Evolutionary conservation across 1,140 invertebrate species (phyloP).

Genomic region (Diprion similis): DNA sequence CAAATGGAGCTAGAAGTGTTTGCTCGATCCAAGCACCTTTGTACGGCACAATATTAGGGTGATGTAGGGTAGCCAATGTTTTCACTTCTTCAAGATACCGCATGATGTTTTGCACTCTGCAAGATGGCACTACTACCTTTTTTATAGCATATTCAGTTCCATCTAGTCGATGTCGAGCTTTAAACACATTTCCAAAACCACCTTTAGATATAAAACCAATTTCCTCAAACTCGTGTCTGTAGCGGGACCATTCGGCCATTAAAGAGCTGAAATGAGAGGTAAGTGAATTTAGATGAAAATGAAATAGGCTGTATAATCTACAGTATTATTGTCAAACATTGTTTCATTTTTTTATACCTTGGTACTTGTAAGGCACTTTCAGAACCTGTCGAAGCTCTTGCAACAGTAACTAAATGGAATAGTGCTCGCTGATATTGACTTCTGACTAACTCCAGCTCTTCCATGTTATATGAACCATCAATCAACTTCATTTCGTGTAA

Average conservation of each 20-base stretch:
- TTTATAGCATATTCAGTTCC: constrained; percentile 82
- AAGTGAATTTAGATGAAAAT: constrained; percentile 4
- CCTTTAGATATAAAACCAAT: constrained; percentile 75
- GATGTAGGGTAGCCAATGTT: constrained; percentile 78
- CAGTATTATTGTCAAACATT: too few species aligned
- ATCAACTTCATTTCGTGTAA: constrained; percentile 71
- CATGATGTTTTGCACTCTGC: constrained; percentile 66
- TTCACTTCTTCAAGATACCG: constrained; percentile 78
- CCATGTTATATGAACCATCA: constrained; percentile 69
- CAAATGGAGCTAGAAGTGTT: constrained; percentile 23
- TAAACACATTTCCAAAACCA: constrained; percentile 75
- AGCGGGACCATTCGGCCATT: constrained; percentile 68
- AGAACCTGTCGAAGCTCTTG: constrained; percentile 52
- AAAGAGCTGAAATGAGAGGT: constrained; percentile 24
- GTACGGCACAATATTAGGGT: constrained; percentile 84
- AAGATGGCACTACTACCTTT: constrained; percentile 74
- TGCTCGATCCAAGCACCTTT: constrained; percentile 85
- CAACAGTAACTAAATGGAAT: constrained; percentile 66
- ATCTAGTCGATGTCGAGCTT: constrained; percentile 75
- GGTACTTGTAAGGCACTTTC: constrained; percentile 48
- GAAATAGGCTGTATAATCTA: constrained; percentile 8
- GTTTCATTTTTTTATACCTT: constrained; percentile 28
- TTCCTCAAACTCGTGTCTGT: constrained; percentile 79
- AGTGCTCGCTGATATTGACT: constrained; percentile 70
- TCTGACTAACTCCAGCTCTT: constrained; percentile 71